Percentiles rank a stretch among this genome's conserved stretches.
Evolutionary conservation across 1,140 invertebrate species (phyloP).

Genomic region (Meloidogyne chitwoodi): DNA sequence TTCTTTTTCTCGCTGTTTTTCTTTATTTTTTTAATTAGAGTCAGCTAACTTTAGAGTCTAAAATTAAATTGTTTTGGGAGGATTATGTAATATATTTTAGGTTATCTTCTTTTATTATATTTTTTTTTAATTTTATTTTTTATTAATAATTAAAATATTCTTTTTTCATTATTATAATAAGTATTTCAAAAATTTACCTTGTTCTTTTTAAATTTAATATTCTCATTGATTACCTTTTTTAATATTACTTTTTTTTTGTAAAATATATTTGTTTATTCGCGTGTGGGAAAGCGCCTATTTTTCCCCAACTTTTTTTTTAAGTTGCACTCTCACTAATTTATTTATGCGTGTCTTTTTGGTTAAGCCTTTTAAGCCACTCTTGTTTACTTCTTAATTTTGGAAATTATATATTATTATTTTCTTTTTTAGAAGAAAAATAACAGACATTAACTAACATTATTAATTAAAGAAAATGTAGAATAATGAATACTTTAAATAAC

Average conservation of each 20-base stretch:
- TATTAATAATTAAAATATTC: no score
- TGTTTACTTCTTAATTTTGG: neutral
- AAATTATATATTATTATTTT: neutral
- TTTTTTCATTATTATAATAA: no score
- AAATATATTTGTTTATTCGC: neutral
- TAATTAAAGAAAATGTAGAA: neutral
- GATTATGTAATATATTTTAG: no score
- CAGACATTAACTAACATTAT: neutral
- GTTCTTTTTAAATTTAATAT: neutral
- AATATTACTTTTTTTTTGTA: neutral
- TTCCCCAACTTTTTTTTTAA: neutral
- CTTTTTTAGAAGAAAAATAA: neutral
- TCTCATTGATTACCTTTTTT: neutral
- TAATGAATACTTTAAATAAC: conserved; percentile 63
- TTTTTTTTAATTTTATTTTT: no score
- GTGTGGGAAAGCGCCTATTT: neutral
- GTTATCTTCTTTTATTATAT: no score
- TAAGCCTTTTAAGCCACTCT: no score
- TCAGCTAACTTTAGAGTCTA: no score
- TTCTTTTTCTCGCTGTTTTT: no score
- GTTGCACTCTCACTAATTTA: neutral
- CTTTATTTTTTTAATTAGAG: no score
- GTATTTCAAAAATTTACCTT: no score
- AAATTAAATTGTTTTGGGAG: no score
- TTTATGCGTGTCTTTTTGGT: neutral